Percentiles rank a stretch among this genome's conserved stretches.
Evolutionary conservation across 2,113 vertebrate species (phyloP).

Genomic region (Arenaria interpres): DNA sequence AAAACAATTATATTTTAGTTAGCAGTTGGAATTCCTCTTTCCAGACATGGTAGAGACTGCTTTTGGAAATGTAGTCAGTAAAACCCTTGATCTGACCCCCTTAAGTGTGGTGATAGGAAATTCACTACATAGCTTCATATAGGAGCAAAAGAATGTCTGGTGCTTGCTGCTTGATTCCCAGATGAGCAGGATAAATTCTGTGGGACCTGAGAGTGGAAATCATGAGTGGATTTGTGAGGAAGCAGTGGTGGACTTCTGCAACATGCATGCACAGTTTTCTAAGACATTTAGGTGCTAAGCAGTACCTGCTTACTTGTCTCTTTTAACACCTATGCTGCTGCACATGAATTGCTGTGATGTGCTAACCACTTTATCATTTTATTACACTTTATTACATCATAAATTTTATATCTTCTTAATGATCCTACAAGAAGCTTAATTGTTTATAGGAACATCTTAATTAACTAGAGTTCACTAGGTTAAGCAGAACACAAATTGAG

Average conservation of each 20-base stretch:
- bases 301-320: constrained; percentile 12
- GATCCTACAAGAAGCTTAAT: constrained; percentile 80
- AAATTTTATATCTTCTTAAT: constrained; percentile 83
- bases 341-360: constrained; percentile 59
- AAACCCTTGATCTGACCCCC: neutral
- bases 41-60: neutral
- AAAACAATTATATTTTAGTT: neutral
- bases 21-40: neutral
- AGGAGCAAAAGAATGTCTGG: neutral
- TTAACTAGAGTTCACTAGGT: constrained; percentile 78
- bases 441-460: constrained; percentile 81
- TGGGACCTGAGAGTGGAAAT: neutral
- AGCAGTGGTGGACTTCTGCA: neutral
- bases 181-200: neutral
- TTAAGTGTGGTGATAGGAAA: neutral
- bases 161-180: neutral
- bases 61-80: neutral
- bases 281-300: neutral
- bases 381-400: constrained; percentile 80
- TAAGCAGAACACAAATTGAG: constrained; percentile 78
- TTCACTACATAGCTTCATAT: neutral
- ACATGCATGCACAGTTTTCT: neutral
- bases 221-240: neutral
- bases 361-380: constrained; percentile 77
- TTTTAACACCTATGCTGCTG: constrained; percentile 52